These are phyloP conservation scores for Phasianus colchicus DNA, from an alignment of 2,113 vertebrate species.

Conservation along the genomic window DNA sequence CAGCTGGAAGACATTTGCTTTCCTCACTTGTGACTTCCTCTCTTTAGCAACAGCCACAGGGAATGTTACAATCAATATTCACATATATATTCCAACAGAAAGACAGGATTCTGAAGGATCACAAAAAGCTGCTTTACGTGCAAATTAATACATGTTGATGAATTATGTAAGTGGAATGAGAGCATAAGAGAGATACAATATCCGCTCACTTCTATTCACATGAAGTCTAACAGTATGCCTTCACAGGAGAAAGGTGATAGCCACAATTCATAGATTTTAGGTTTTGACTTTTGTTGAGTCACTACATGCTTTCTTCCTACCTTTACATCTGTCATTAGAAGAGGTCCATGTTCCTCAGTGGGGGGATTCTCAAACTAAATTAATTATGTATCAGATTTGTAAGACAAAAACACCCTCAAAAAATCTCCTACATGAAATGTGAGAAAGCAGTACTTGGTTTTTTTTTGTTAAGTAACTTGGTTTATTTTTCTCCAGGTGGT, in stretches of 20 bases:
- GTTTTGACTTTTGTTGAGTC: neutral
- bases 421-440: neutral
- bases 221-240: neutral
- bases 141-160: neutral
- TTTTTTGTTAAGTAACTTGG: neutral
- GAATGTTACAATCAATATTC: constrained; percentile 7
- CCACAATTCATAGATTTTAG: neutral
- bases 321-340: neutral
- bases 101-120: constrained; percentile 33
- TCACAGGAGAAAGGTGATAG: neutral
- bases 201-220: neutral
- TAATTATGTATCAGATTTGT: neutral
- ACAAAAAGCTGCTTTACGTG: constrained; percentile 5
- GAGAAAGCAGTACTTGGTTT: neutral
- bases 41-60: constrained; percentile 1
- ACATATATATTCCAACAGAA: neutral
- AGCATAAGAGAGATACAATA: neutral
- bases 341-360: neutral
- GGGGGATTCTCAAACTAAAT: neutral
- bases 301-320: neutral
- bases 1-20: constrained; percentile 16
- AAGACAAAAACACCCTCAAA: neutral
- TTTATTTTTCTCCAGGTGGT: neutral
- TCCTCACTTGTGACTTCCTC: neutral
- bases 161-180: constrained; percentile 17